Evolutionary conservation across 2,888 invertebrate genomes (phyloP).

Genomic region (Papilio demoleus): DNA sequence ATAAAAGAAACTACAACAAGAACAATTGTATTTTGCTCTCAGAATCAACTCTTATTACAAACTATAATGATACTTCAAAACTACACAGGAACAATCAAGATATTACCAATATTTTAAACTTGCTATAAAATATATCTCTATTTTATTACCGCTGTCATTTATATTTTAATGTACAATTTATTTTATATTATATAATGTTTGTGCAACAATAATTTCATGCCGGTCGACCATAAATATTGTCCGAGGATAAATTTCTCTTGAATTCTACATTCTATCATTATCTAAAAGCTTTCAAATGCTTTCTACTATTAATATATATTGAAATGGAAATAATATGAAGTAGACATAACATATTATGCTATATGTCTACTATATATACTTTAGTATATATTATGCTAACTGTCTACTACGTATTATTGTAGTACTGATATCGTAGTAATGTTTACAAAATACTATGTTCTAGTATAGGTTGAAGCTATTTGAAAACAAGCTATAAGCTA

Average conservation of each 20-base stretch:
- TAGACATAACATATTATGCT: too few species aligned
- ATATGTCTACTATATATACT: too few species aligned
- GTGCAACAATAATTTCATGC: constrained; percentile 9
- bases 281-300: constrained; percentile 12
- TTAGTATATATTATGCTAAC: too few species aligned
- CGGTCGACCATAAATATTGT: constrained; percentile 13
- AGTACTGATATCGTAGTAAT: too few species aligned
- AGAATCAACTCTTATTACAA: neutral
- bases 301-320: neutral
- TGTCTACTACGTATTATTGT: too few species aligned
- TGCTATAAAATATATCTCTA: neutral
- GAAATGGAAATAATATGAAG: too few species aligned
- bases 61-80: neutral
- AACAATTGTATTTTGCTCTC: too few species aligned
- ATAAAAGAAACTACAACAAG: too few species aligned
- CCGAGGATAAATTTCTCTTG: constrained; percentile 15
- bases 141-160: constrained; percentile 7
- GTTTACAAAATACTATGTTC: too few species aligned
- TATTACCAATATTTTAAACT: neutral
- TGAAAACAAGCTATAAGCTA: too few species aligned
- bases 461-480: too few species aligned
- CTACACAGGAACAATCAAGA: constrained; percentile 17
- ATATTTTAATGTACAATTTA: constrained; percentile 20
- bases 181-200: constrained; percentile 1
- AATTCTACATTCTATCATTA: constrained; percentile 3